These are phyloP conservation scores for Drosophila cardini DNA, from an alignment of 1,140 invertebrate genomes.

Conservation along the genomic window DNA sequence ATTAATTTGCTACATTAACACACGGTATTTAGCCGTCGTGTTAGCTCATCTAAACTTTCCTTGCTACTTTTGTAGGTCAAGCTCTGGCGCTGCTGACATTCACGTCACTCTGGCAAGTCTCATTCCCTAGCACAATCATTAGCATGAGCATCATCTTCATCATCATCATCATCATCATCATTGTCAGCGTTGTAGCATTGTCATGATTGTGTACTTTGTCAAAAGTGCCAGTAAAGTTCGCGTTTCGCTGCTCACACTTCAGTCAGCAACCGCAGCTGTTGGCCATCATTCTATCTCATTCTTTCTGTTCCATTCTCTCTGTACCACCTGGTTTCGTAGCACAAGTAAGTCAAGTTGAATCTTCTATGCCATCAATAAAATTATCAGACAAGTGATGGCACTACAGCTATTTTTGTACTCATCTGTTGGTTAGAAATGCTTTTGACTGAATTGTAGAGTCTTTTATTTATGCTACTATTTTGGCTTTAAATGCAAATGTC, in stretches of 20 bases:
- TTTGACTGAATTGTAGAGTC: conserved; percentile 30
- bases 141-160: conserved; percentile 32
- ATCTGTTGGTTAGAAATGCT: conserved; percentile 27
- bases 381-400: conserved; percentile 22
- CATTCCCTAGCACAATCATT: conserved; percentile 25
- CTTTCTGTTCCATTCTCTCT: neutral
- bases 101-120: conserved; percentile 8
- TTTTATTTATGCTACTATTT: conserved; percentile 50
- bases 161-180: conserved; percentile 35
- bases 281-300: neutral
- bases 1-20: too few species aligned
- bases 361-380: conserved; percentile 47
- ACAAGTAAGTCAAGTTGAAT: conserved; percentile 20
- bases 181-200: conserved; percentile 52
- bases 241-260: conserved; percentile 9
- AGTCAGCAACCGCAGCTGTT: neutral
- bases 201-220: conserved; percentile 63
- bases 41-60: too few species aligned
- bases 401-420: conserved; percentile 16
- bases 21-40: too few species aligned
- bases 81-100: conserved; percentile 38
- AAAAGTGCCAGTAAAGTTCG: conserved; percentile 70
- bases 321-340: neutral
- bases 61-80: conserved; percentile 66
- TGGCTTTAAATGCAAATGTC: conserved; percentile 66